Conservation (phyloP, 2,888 invertebrate genomes). For the Scaptomyza polygonia region DNA sequence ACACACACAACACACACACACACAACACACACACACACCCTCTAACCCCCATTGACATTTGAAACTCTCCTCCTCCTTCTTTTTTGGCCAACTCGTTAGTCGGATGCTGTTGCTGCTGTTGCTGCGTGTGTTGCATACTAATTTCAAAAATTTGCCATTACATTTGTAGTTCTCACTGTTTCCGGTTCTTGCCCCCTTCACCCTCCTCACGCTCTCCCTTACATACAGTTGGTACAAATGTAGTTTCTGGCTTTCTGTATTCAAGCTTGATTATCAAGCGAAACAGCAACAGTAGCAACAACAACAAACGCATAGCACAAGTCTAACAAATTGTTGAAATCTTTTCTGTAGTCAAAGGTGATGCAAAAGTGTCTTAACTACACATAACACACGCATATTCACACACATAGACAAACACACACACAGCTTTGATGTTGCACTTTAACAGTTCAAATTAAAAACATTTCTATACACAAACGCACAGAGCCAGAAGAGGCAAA, state of each 20-base stretch:
- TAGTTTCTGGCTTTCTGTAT: slow-evolving; percentile 49
- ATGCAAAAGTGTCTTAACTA: slow-evolving; percentile 57
- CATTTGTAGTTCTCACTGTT: slow-evolving; percentile 70
- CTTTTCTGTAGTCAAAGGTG: slow-evolving; percentile 69
- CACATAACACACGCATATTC: slow-evolving; percentile 28
- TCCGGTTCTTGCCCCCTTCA: not conserved
- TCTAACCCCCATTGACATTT: slow-evolving; percentile 19
- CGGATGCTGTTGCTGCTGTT: slow-evolving; percentile 29
- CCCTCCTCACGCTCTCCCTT: slow-evolving; percentile 14
- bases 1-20: not conserved
- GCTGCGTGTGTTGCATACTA: slow-evolving; percentile 79
- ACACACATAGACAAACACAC: slow-evolving; percentile 12
- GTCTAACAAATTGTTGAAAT: slow-evolving; percentile 62
- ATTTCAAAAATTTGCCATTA: slow-evolving; percentile 79
- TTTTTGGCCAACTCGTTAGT: not conserved
- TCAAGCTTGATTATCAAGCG: slow-evolving; percentile 68
- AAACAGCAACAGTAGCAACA: no score
- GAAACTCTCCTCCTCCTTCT: not conserved
- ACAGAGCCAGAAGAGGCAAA: slow-evolving; percentile 6
- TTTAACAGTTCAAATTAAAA: slow-evolving; percentile 34
- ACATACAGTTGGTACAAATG: slow-evolving; percentile 57
- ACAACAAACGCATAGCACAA: no score
- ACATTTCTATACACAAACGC: not conserved
- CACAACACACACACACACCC: no score
- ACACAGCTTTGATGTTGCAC: slow-evolving; percentile 35